phyloP scores from a whole-genome alignment of 2,888 invertebrate genomes.

The Cheiracanthium punctorium region DNA sequence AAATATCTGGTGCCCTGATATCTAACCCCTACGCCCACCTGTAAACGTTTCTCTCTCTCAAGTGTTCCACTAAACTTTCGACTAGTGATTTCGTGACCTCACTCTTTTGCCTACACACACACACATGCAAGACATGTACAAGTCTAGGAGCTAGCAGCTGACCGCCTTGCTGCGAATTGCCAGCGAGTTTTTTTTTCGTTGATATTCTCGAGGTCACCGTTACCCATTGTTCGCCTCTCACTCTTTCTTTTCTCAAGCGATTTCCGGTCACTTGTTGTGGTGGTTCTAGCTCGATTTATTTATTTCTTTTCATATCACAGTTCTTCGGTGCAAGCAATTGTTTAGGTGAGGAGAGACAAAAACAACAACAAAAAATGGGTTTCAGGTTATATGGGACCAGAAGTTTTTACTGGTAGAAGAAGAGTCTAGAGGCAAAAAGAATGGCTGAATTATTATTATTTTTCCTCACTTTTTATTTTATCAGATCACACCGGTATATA shows the following conservation, averaged over 20 bases:
- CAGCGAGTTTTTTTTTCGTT: neutral
- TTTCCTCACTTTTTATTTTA: neutral
- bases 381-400: neutral
- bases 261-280: constrained; percentile 1
- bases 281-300: neutral
- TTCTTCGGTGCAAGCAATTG: constrained; percentile 5
- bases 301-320: too few species aligned
- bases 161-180: constrained; percentile 1
- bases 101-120: neutral
- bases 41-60: constrained; percentile 6
- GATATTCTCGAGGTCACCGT: constrained; percentile 21
- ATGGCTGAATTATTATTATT: neutral
- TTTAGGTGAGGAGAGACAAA: neutral
- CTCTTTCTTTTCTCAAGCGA: neutral
- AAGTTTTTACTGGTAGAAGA: neutral
- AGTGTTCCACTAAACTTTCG: constrained; percentile 29
- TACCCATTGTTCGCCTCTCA: constrained; percentile 36
- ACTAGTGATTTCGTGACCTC: constrained; percentile 13
- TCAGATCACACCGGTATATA: neutral
- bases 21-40: constrained; percentile 7
- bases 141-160: constrained; percentile 2
- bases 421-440: neutral
- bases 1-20: neutral
- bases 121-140: too few species aligned
- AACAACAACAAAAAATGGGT: neutral